Percentiles rank a stretch among this genome's conserved stretches.
Conservation (phyloP, 2,797 vertebrate species). For the Hephaestus fuliginosus region DNA sequence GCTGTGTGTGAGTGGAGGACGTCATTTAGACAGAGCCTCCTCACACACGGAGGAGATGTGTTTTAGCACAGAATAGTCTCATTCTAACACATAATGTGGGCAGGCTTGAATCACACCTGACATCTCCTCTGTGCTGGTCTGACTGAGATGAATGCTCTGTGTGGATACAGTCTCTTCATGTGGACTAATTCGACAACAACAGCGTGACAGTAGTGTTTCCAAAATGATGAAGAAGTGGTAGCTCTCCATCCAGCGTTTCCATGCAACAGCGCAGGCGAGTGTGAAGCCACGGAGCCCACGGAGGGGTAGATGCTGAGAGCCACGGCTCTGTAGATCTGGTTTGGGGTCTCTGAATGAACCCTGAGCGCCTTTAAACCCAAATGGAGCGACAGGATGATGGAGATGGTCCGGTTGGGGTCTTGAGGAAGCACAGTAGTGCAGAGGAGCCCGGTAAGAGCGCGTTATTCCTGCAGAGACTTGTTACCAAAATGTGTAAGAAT, state of each 20-base stretch:
- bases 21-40: not conserved
- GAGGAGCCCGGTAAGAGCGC: conserved; percentile 66
- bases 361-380: conserved; percentile 10
- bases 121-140: not conserved
- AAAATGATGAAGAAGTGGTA: conserved; percentile 28
- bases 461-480: no score
- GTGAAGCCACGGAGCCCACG: conserved; percentile 18
- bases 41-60: conserved; percentile 14
- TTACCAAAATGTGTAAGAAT: not conserved
- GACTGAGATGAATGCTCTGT: not conserved
- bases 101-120: not conserved
- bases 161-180: not conserved
- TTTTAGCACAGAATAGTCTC: not conserved
- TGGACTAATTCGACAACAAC: not conserved
- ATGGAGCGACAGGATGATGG: conserved; percentile 65
- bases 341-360: not conserved
- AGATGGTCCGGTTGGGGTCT: conserved; percentile 23
- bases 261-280: conserved; percentile 55
- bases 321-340: not conserved
- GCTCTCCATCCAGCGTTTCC: conserved; percentile 52
- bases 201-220: not conserved
- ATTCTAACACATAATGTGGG: not conserved
- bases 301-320: conserved; percentile 33
- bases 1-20: conserved; percentile 8
- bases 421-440: conserved; percentile 15